Percentiles rank a stretch among this genome's conserved stretches.
These are phyloP conservation scores for Archilochus colubris DNA, from an alignment of 2,113 vertebrate genomes.

Conservation along the genomic window DNA sequence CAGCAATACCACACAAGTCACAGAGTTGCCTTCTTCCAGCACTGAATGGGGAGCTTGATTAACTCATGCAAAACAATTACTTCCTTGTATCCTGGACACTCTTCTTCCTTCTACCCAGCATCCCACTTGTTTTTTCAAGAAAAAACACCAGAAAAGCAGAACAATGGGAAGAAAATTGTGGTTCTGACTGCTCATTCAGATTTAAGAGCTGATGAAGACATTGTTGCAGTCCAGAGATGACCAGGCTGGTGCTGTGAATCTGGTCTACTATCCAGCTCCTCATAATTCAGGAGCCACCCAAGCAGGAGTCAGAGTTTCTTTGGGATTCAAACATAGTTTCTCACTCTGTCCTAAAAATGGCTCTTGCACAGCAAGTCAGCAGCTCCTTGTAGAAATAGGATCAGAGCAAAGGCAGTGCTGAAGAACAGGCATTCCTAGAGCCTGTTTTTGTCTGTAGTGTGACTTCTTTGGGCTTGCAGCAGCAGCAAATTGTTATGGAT, in stretches of 20 bases:
- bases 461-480: neutral
- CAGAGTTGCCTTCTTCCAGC: neutral
- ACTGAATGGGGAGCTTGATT: constrained; percentile 8
- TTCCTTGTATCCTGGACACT: neutral
- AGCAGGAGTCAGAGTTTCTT: neutral
- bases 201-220: neutral
- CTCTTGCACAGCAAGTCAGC: neutral
- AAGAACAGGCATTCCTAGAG: neutral
- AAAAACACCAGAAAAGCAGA: neutral
- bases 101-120: neutral
- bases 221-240: neutral
- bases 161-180: neutral
- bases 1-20: neutral
- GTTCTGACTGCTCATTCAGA: neutral
- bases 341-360: neutral
- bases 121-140: neutral
- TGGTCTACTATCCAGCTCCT: neutral
- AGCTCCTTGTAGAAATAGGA: neutral
- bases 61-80: neutral
- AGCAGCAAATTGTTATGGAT: neutral
- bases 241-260: neutral
- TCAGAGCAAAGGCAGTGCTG: neutral
- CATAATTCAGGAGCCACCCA: neutral
- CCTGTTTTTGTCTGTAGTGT: neutral
- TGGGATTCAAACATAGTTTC: neutral